Evolutionary conservation across 2,797 vertebrate species (phyloP), one percentile per base, ranked within the genome.

Genomic region (Capromys pilorides): DNA sequence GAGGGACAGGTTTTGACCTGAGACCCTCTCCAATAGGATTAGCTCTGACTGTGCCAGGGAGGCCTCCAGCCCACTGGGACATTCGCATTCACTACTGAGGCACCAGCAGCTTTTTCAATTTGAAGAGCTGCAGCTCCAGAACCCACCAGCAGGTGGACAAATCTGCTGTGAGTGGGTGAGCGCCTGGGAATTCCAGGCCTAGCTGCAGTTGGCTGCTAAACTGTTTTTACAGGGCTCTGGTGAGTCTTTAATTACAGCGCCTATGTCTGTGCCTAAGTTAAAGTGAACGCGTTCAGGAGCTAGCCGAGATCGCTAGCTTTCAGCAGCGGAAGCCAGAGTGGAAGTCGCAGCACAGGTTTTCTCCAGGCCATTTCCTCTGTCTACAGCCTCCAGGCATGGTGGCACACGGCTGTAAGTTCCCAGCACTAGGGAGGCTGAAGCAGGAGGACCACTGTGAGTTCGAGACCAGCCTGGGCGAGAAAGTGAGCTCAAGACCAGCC

Each of bases 301-400:
- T 22, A 1, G 13, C 21, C n/a, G n/a, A 36, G n/a, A 61, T 61
- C 0, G 0, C 12, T 28, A 1, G 5, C 8, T 16, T 21, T 87
- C 14, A 39, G 59, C 64, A 45, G 36, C 19, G 31, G 61, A 18
- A 19, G 33, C 24, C 31, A 59, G 61, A 80, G 64, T 22, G 18
- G 13, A 54, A 22, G 28, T n/a, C 13, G 18, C 33, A 16, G 64
- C 14, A 39, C 0, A 0, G 6, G 24, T 57, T 67, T 36, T 2
- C 39, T 73, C 67, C 10, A 33, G 4, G 28, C 12, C 39, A 14
- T 54, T 21, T 36, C 28, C 49, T 71, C 39, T 26, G 5, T 49
- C 61, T 24, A 59, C 19, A 66, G n/a, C 81, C 75, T 77, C 31
- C 49, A n/a, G 57, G n/a, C 39, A 18, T 59, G 57, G 57, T 59